phyloP scores from a whole-genome alignment of 2,888 invertebrate species.

The Synanthedon formicaeformis region DNA sequence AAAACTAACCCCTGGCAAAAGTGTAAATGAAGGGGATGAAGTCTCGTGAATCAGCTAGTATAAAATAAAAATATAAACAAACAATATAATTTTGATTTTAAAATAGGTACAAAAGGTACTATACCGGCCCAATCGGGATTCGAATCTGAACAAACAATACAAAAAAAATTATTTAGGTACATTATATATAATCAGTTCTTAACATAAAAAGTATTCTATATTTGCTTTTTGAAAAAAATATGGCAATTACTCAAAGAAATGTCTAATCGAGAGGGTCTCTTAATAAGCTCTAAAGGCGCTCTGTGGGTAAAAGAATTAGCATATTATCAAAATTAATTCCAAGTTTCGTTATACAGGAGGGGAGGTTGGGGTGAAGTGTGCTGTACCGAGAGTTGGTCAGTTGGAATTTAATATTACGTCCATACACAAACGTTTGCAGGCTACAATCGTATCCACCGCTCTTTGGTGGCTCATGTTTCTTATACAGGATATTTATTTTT shows the following conservation, averaged over 20 bases:
- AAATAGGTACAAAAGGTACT: too few species aligned
- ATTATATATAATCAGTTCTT: too few species aligned
- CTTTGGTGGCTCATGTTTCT: constrained; percentile 28
- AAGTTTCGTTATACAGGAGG: constrained; percentile 2
- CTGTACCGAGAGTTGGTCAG: constrained; percentile 24
- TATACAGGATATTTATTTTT: constrained; percentile 28
- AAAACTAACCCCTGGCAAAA: too few species aligned
- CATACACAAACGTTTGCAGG: constrained; percentile 44
- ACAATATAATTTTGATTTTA: too few species aligned
- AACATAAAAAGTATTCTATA: too few species aligned
- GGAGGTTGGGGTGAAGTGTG: not conserved
- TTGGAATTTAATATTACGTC: constrained; percentile 52
- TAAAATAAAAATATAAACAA: too few species aligned
- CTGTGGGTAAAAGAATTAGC: constrained; percentile 23
- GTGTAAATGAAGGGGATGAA: too few species aligned
- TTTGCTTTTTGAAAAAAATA: not conserved
- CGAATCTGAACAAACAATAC: too few species aligned
- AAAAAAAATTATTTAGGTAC: too few species aligned
- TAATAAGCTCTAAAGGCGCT: not conserved
- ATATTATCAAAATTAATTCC: constrained; percentile 34
- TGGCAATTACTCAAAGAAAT: not conserved
- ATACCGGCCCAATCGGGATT: too few species aligned
- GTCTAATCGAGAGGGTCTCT: not conserved
- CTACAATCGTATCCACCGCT: constrained; percentile 46
- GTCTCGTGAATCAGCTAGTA: too few species aligned